Conservation (phyloP, 2,797 vertebrate genomes). For the Pseudocheirus occidentalis region DNA sequence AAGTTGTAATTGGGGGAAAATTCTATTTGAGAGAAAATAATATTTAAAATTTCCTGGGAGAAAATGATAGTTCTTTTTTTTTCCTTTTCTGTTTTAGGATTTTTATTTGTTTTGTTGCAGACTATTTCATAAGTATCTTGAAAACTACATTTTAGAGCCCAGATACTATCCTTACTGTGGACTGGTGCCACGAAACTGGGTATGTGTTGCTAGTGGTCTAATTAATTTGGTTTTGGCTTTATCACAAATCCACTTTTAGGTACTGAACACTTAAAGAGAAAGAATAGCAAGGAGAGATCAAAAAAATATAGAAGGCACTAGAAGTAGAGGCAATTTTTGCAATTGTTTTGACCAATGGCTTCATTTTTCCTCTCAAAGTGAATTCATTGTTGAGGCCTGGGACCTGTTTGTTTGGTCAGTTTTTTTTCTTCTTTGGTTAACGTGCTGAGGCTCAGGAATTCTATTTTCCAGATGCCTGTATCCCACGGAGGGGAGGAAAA, state of each 20-base stretch:
- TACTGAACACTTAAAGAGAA: background rate
- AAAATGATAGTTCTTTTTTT: background rate
- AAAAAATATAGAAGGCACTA: background rate
- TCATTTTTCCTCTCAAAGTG: background rate
- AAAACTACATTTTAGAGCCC: conserved; percentile 46
- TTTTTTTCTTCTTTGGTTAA: conserved; percentile 38
- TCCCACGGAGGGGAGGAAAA: conserved; percentile 80
- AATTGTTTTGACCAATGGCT: background rate
- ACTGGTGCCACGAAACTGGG: background rate
- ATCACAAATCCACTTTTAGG: background rate
- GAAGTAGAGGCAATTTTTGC: background rate
- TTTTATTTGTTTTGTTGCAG: conserved; percentile 64
- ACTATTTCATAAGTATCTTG: conserved; percentile 62
- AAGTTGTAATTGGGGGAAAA: conserved; percentile 47
- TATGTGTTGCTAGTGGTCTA: background rate
- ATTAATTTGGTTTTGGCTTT: background rate
- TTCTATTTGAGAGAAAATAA: conserved; percentile 36
- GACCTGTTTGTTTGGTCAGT: conserved; percentile 66
- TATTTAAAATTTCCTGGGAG: conserved; percentile 26
- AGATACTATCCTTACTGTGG: conserved; percentile 8
- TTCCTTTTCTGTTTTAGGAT: conserved; percentile 30
- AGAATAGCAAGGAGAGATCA: background rate
- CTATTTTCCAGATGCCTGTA: conserved; percentile 82
- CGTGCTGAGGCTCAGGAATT: conserved; percentile 71
- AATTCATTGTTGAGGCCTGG: background rate